Conservation (phyloP, 2,888 invertebrate species). For the Temnothorax unifasciatus region DNA sequence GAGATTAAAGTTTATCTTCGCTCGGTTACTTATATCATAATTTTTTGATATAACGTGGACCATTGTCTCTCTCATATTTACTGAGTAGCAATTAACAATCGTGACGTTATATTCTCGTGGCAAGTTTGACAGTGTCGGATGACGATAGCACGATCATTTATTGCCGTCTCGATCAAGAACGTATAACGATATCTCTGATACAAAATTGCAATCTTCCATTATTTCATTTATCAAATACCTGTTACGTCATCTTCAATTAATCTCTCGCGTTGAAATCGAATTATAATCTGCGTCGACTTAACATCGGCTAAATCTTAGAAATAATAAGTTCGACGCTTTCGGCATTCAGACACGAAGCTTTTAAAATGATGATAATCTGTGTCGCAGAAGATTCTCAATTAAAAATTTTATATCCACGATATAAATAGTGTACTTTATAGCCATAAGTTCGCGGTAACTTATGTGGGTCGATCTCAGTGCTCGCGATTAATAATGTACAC, state of each 20-base stretch:
- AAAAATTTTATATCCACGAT: not conserved
- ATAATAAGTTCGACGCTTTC: not conserved
- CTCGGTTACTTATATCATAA: slow-evolving; percentile 24
- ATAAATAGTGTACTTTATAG: not conserved
- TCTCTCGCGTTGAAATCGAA: not conserved
- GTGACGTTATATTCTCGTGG: not conserved
- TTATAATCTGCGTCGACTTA: not conserved
- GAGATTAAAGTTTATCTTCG: slow-evolving; percentile 13
- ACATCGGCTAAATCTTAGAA: not conserved
- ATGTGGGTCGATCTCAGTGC: not conserved
- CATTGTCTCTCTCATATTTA: not conserved
- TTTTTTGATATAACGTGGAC: not conserved
- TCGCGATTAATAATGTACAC: not conserved
- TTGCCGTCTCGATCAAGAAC: not conserved
- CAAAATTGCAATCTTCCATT: not conserved
- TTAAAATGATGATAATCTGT: not conserved
- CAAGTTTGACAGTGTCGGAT: not conserved
- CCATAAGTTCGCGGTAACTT: not conserved
- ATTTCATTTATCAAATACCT: not conserved
- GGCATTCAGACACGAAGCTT: not conserved
- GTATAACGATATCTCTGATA: slow-evolving; percentile 4
- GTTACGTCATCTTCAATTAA: not conserved
- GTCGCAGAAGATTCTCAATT: not conserved
- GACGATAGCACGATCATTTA: slow-evolving; percentile 3
- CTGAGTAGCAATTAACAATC: not conserved